Evolutionary conservation across 2,797 vertebrate genomes (phyloP).

Genomic region (Potorous gilbertii): DNA sequence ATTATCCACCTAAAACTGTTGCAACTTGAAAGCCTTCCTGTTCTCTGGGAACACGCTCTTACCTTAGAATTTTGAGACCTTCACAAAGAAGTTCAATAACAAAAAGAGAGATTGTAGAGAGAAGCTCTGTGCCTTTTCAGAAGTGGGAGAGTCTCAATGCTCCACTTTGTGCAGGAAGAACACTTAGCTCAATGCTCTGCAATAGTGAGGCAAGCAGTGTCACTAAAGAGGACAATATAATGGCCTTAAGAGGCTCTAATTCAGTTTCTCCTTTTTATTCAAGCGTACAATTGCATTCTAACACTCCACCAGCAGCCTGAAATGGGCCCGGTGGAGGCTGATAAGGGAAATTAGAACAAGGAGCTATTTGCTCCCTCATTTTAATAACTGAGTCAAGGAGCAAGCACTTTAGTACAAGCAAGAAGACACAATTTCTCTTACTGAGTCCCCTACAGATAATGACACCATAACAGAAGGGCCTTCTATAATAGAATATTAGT

Average conservation of each 20-base stretch:
- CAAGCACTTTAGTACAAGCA: conserved; percentile 70
- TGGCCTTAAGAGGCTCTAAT: conserved; percentile 68
- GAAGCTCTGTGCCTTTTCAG: not conserved
- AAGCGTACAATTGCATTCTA: conserved; percentile 73
- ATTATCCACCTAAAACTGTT: not conserved
- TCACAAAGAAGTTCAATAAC: not conserved
- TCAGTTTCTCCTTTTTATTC: conserved; percentile 75
- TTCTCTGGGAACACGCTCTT: not conserved
- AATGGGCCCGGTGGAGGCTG: conserved; percentile 79
- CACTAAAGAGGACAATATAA: conserved; percentile 80
- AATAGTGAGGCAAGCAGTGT: conserved; percentile 77
- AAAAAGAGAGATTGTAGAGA: not conserved
- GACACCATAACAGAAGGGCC: conserved; percentile 60
- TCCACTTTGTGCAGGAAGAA: conserved; percentile 57
- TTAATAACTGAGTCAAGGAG: conserved; percentile 78
- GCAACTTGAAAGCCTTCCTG: not conserved
- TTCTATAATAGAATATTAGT: conserved; percentile 46
- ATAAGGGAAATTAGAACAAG: conserved; percentile 79
- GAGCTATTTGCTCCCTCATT: conserved; percentile 76
- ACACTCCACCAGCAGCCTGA: conserved; percentile 77
- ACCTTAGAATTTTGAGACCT: not conserved
- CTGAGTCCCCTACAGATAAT: conserved; percentile 63
- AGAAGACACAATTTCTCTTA: conserved; percentile 69
- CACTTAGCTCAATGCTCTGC: conserved; percentile 74
- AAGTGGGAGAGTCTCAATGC: not conserved